Evolutionary conservation across 2,797 vertebrate species (phyloP), one percentile per base, ranked within the genome.

Genomic region (Rhinoraja longicauda): DNA sequence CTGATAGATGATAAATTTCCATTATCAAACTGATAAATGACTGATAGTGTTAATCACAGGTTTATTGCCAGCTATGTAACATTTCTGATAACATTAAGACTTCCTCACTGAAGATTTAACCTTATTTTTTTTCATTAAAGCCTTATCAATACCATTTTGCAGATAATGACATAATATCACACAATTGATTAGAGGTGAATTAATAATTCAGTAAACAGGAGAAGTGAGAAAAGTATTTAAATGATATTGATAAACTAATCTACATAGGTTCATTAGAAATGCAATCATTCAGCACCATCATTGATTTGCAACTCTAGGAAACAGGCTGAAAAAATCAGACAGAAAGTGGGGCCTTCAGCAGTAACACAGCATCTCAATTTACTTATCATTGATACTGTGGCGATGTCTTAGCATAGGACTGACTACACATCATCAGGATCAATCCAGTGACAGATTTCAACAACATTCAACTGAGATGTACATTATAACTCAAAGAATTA

Each of bases 201-300:
- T 97, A 99, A 98, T 98, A 97, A 99, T 99, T 97, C 97, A 98
- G 96, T 94, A 93, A 95, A 96, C 96, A 96, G 97, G 97, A 96
- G 96, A 96, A 96, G 96, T 96, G 97, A 96, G 95, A 97, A 96
- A 97, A 97, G 97, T 98, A 98, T 98, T 98, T 98, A 98, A 98
- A 98, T 97, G 97, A 95, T 98, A 98, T 98, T 97, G 98, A 98
- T 97, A 96, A 96, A 96, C 96, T 97, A 97, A 98, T 98, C 97
- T 97, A 96, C 95, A 96, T 94, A 94, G 93, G 95, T 95, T 96
- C 94, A 95, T 97, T 97, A 97, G 95, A 97, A 96, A 97, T 98
- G 97, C 97, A 96, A 96, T 97, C 96, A 95, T 95, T 96, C 95
- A 96, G 95, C 96, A 95, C 96, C 95, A 94, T 93, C 96, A 98